A percentile compares a stretch with the other conserved stretches of the same genome.
Conservation (phyloP, 2,113 vertebrate genomes). For the Hippocampus comes region DNA sequence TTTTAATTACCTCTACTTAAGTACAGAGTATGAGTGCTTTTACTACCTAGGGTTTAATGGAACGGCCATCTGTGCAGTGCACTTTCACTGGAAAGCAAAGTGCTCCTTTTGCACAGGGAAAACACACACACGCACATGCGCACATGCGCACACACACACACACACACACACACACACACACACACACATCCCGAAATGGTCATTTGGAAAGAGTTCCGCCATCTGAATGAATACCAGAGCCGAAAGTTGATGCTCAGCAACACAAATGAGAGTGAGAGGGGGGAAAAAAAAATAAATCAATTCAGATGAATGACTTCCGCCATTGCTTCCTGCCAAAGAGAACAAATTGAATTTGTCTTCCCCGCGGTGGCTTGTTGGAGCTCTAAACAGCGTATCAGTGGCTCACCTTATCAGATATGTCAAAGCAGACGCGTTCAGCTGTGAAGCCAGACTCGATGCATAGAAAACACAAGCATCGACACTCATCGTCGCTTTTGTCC, state of each 20-base stretch:
- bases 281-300: constrained; percentile 13
- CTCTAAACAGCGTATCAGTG: constrained; percentile 74
- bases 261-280: constrained; percentile 19
- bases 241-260: constrained; percentile 61
- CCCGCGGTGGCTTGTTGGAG: constrained; percentile 64
- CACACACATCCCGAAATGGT: constrained; percentile 46
- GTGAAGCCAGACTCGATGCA: constrained; percentile 44
- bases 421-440: constrained; percentile 68
- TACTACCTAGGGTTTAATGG: too few species aligned
- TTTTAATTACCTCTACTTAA: too few species aligned
- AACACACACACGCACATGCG: too few species aligned
- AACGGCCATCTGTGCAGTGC: neutral
- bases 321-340: constrained; percentile 68
- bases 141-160: too few species aligned
- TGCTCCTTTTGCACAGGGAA: neutral
- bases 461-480: neutral
- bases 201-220: constrained; percentile 58
- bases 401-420: constrained; percentile 75
- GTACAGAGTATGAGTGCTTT: too few species aligned
- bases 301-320: constrained; percentile 61
- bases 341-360: constrained; percentile 80
- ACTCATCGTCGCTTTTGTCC: neutral
- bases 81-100: neutral
- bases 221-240: constrained; percentile 54
- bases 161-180: neutral